Conservation (phyloP, 1,140 invertebrate genomes). For the Cephus cinctus region DNA sequence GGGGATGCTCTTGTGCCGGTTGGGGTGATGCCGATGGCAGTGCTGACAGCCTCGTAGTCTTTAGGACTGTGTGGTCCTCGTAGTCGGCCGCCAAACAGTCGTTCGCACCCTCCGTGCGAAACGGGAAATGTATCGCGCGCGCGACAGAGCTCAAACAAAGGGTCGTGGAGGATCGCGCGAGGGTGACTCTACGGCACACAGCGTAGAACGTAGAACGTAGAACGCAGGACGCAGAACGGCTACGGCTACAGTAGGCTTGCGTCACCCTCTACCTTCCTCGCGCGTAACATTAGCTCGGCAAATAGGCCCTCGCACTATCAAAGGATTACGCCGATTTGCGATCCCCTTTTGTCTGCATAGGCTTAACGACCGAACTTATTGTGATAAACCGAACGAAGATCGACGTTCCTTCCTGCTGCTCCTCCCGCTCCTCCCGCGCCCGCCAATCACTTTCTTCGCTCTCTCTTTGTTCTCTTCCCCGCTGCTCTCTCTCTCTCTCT, state of each 20-base stretch:
- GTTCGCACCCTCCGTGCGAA: conserved; percentile 45
- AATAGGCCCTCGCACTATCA: conserved; percentile 33
- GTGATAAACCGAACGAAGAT: neutral
- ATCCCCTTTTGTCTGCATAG: conserved; percentile 2
- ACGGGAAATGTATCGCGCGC: conserved; percentile 49
- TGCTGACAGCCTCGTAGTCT: too few species aligned
- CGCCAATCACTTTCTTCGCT: conserved; percentile 13
- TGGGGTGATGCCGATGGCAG: conserved; percentile 16
- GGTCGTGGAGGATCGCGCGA: conserved; percentile 32
- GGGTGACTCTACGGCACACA: neutral
- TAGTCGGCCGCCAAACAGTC: conserved; percentile 44
- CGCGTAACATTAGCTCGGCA: conserved; percentile 34
- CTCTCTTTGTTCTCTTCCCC: conserved; percentile 22
- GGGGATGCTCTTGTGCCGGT: conserved; percentile 25
- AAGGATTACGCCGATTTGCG: conserved; percentile 24
- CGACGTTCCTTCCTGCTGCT: too few species aligned
- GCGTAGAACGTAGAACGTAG: neutral
- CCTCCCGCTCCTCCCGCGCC: neutral
- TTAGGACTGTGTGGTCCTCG: too few species aligned
- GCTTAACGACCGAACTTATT: neutral
- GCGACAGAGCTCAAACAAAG: conserved; percentile 50
- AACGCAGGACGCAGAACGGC: neutral
- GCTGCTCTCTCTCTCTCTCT: conserved; percentile 17
- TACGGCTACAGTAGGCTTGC: neutral
- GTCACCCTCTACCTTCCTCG: conserved; percentile 8